Evolutionary conservation across 2,113 vertebrate species (phyloP), one percentile per base, ranked within the genome.

Genomic region (Microcebus tavaratra): DNA sequence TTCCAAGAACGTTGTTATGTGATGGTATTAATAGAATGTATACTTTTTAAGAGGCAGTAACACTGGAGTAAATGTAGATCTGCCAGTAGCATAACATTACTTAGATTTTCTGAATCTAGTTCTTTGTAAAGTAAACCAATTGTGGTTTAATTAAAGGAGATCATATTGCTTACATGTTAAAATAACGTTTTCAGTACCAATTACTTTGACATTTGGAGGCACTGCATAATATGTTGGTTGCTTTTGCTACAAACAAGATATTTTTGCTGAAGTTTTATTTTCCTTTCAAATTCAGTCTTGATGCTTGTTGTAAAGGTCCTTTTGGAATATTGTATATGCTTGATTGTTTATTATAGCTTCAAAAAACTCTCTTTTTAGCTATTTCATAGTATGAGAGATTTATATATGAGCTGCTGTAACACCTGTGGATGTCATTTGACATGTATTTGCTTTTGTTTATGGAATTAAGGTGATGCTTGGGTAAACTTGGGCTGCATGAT

Each of bases 211-310:
- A 80, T 90, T 57, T 93, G 42, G 89, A 39, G 79, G 14, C 55
- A 89, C 20, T 80, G 42, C 36, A 5, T 65, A 65, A 57, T 96
- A 78, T 59, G 1, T 91, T 88, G 83, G 3, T 91, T 88, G 78
- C 29, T 91, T 7, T 83, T 89, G 17, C 45, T 84, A 81, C n/a
- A 93, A 15, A 23, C 50, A 84, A 61, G 80, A 42, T 89, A 39
- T 67, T 86, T 85, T 85, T 85, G 63, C 57, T 73, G 36, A 95
- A 65, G n/a, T 96, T 93, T 78, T 84, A 75, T 88, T 91, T 86
- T 61, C 67, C 39, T 86, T 97, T 88, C 9, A 55, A 82, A 78
- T 86, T 93, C 36, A 83, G 2, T 95, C n/a, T 89, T 31, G 25
- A 3, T 83, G 63, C 15, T 90, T 91, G 67, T 13, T 55, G 3